Percentiles rank a stretch among this genome's conserved stretches.
These are phyloP conservation scores for Oreortyx pictus DNA, from an alignment of 2,797 vertebrate species.

Conservation along the genomic window DNA sequence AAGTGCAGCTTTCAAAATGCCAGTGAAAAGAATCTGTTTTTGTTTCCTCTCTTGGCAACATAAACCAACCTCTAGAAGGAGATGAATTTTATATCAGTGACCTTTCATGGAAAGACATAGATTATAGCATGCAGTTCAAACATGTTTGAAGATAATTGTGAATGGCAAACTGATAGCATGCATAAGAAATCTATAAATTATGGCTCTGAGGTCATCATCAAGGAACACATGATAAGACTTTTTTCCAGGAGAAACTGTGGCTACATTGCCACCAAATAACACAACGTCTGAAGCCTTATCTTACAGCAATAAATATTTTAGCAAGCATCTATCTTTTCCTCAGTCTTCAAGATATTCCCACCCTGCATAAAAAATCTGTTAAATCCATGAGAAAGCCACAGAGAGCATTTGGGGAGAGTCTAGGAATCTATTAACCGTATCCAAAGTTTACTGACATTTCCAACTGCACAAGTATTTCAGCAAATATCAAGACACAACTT, in stretches of 20 bases:
- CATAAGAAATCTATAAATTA: neutral
- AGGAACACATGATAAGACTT: neutral
- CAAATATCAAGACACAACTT: neutral
- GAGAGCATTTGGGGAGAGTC: neutral
- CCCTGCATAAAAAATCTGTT: neutral
- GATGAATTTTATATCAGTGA: neutral
- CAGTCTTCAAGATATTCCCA: neutral
- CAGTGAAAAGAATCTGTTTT: neutral
- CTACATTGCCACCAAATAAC: rapidly evolving
- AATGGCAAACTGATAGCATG: neutral
- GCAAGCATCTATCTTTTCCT: neutral
- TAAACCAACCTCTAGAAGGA: neutral
- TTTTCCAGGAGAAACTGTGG: neutral
- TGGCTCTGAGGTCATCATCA: rapidly evolving
- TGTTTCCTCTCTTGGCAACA: neutral
- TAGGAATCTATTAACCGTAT: neutral
- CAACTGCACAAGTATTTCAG: neutral
- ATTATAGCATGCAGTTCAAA: neutral
- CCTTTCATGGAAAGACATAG: neutral
- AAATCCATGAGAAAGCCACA: neutral
- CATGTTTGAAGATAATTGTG: rapidly evolving
- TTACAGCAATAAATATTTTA: neutral
- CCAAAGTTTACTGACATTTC: neutral
- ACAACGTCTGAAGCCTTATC: neutral
- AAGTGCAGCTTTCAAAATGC: neutral